A percentile compares a stretch with the other conserved stretches of the same genome.
Evolutionary conservation across 2,888 invertebrate species (phyloP).

Genomic region (Drosophila hamatofila): DNA sequence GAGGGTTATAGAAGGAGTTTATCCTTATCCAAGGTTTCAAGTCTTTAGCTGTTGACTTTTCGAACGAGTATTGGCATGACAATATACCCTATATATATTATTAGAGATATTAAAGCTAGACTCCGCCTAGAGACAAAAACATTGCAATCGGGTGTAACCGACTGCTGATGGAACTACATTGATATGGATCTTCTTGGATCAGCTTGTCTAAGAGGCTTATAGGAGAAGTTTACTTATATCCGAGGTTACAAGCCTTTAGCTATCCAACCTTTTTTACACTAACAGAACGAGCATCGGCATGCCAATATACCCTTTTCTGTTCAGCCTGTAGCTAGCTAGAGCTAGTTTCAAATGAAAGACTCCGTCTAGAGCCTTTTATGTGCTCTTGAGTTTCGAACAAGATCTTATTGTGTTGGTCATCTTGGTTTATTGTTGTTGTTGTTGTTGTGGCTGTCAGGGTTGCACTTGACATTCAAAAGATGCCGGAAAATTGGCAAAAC

Average conservation of each 20-base stretch:
- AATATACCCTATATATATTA: conserved; percentile 3
- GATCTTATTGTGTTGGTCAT: conserved; percentile 25
- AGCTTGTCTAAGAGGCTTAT: too few relatives aligned
- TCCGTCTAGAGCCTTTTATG: conserved; percentile 16
- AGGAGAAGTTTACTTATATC: not conserved
- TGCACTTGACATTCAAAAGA: conserved; percentile 68
- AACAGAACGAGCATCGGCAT: not conserved
- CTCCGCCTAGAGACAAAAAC: too few relatives aligned
- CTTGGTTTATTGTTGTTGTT: conserved; percentile 22
- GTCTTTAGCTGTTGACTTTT: not conserved
- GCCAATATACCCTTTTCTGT: not conserved
- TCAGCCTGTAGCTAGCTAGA: not conserved
- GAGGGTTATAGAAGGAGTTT: not conserved
- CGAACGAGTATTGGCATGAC: not conserved
- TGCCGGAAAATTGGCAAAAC: conserved; percentile 57
- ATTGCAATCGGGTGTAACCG: not conserved
- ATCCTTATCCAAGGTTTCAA: not conserved
- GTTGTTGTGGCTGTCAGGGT: conserved; percentile 33
- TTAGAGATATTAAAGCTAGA: too few relatives aligned
- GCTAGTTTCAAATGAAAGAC: not conserved
- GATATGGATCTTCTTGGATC: not conserved
- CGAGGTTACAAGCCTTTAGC: not conserved
- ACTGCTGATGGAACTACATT: not conserved
- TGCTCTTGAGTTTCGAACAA: conserved; percentile 34
- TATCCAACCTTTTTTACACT: too few relatives aligned